A percentile compares a stretch with the other conserved stretches of the same genome.
Evolutionary conservation across 37 sponge, comb jelly and placozoan species (phyloP).

Genomic region (Lycopodina hypogea): DNA sequence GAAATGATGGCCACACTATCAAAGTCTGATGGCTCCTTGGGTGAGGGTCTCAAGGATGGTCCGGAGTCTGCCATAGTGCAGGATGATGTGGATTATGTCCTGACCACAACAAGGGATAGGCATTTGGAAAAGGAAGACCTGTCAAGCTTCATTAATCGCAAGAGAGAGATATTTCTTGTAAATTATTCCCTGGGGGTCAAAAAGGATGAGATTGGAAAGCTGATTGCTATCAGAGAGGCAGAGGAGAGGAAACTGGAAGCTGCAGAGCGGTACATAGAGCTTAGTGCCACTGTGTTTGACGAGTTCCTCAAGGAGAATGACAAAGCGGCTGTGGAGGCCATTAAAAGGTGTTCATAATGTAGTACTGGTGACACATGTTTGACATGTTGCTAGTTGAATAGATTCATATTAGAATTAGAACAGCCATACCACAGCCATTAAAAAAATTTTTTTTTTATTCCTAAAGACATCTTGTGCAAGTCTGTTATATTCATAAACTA

Average conservation of each 20-base stretch:
- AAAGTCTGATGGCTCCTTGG: not conserved
- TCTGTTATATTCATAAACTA: too few species aligned
- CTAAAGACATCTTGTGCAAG: too few species aligned
- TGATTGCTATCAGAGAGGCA: slow-evolving; percentile 89
- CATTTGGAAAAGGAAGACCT: slow-evolving; percentile 91
- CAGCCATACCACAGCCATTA: too few species aligned
- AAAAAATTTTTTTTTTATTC: too few species aligned
- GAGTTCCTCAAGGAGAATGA: slow-evolving; percentile 96
- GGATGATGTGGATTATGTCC: slow-evolving; percentile 67
- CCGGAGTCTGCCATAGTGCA: not conserved
- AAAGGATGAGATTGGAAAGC: slow-evolving; percentile 89
- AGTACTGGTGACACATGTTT: too few species aligned
- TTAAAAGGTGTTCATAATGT: slow-evolving; percentile 71
- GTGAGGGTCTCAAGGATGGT: slow-evolving; percentile 21
- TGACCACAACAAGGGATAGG: slow-evolving; percentile 77
- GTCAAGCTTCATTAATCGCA: slow-evolving; percentile 66
- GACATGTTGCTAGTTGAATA: too few species aligned
- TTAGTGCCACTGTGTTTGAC: slow-evolving; percentile 95
- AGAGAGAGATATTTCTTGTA: slow-evolving; percentile 94
- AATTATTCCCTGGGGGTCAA: slow-evolving; percentile 94
- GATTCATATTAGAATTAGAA: too few species aligned
- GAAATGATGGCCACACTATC: slow-evolving; percentile 34
- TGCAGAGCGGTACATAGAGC: slow-evolving; percentile 90
- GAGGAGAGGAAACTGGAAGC: slow-evolving; percentile 88
- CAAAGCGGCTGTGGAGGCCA: slow-evolving; percentile 93